These are phyloP conservation scores for Ammodytes marinus DNA, from an alignment of 2,113 vertebrate genomes.

Conservation along the genomic window DNA sequence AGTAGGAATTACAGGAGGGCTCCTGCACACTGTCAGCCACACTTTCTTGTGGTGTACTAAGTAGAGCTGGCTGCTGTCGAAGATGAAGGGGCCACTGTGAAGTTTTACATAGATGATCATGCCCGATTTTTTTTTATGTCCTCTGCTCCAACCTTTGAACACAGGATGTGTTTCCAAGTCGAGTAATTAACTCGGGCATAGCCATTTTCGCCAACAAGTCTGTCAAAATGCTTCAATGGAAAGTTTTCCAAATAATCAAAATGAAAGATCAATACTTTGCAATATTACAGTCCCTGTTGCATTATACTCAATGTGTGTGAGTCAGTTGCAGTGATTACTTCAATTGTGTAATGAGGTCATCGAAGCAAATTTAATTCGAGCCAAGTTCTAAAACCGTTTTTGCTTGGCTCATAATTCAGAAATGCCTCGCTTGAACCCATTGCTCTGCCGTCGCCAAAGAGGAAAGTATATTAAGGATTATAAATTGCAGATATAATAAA, in stretches of 20 bases:
- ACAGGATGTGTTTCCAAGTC: conserved; percentile 79
- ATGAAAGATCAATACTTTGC: conserved; percentile 70
- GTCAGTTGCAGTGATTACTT: conserved; percentile 74
- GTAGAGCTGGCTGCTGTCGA: conserved; percentile 73
- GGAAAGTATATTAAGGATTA: conserved; percentile 67
- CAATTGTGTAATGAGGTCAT: conserved; percentile 77
- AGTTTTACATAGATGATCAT: conserved; percentile 79
- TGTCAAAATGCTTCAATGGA: conserved; percentile 41
- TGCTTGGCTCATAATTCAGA: conserved; percentile 69
- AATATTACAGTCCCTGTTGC: conserved; percentile 55
- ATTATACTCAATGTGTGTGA: conserved; percentile 68
- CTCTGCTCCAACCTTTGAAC: conserved; percentile 77
- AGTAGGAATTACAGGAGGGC: conserved; percentile 80
- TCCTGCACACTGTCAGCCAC: conserved; percentile 76
- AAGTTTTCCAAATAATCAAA: conserved; percentile 63
- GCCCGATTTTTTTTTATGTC: conserved; percentile 73
- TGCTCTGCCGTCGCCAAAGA: conserved; percentile 62
- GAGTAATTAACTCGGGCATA: conserved; percentile 72
- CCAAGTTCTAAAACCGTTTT: conserved; percentile 74
- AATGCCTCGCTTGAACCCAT: conserved; percentile 63
- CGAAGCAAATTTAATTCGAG: conserved; percentile 68
- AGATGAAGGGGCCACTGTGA: conserved; percentile 80
- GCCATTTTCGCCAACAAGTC: conserved; percentile 63
- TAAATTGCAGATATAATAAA: conserved; percentile 68
- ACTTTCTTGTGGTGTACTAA: conserved; percentile 84